phyloP scores from a whole-genome alignment of 2,113 vertebrate genomes.

The Atrichornis clamosus region DNA sequence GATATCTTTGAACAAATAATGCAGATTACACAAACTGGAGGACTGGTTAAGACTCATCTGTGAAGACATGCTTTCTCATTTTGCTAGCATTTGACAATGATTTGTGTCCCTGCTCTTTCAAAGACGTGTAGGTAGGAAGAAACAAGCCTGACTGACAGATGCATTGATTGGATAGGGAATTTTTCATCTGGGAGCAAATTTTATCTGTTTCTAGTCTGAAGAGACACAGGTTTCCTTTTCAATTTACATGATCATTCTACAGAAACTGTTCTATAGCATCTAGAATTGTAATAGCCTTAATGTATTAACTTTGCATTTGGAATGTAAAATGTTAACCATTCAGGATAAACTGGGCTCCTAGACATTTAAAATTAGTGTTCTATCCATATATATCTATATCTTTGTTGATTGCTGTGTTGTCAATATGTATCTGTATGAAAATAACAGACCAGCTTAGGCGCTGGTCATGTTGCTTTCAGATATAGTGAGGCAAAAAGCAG shows the following conservation, averaged over 20 bases:
- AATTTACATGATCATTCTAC: constrained; percentile 56
- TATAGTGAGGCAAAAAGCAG: not conserved
- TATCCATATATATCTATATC: not conserved
- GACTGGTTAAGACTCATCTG: not conserved
- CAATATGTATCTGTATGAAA: not conserved
- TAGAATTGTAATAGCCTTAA: constrained; percentile 28
- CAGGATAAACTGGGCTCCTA: constrained; percentile 44
- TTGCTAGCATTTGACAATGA: constrained; percentile 16
- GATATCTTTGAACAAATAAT: not conserved
- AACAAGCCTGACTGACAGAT: constrained; percentile 35
- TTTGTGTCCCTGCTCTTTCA: not conserved
- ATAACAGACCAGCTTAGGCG: not conserved
- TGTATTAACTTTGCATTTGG: constrained; percentile 32
- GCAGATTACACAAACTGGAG: not conserved
- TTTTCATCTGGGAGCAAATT: constrained; percentile 60
- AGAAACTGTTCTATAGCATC: constrained; percentile 34
- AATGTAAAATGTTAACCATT: constrained; percentile 56
- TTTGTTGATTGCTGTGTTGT: not conserved
- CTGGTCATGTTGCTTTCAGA: not conserved
- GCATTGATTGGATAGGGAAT: constrained; percentile 38
- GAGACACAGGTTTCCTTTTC: constrained; percentile 61
- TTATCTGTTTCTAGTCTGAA: constrained; percentile 59
- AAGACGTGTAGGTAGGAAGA: constrained; percentile 11
- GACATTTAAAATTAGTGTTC: not conserved
- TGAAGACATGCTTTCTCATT: not conserved